phyloP scores from a whole-genome alignment of 1,140 invertebrate species.

The Linepithema humile region DNA sequence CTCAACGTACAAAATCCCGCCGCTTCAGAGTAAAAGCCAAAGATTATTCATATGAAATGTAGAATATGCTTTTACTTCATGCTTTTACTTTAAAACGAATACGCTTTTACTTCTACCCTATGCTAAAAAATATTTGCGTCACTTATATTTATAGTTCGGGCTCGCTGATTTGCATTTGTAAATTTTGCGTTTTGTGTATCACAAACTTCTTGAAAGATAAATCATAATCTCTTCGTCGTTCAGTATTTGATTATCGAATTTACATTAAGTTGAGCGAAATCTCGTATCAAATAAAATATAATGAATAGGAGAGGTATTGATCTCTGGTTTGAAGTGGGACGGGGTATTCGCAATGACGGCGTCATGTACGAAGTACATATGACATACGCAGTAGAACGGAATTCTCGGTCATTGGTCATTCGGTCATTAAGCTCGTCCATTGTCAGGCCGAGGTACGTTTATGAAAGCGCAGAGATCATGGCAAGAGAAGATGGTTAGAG shows the following conservation, averaged over 20 bases:
- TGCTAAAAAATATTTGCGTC: background rate
- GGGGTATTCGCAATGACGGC: background rate
- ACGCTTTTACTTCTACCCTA: background rate
- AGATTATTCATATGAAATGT: background rate
- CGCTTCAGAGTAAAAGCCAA: background rate
- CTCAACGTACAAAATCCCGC: background rate
- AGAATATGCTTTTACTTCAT: background rate
- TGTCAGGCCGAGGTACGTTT: slow-evolving; percentile 51
- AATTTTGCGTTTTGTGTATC: background rate
- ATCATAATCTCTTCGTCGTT: background rate
- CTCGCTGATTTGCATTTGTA: background rate
- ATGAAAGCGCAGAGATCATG: slow-evolving; percentile 47
- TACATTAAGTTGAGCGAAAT: background rate
- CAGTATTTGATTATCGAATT: background rate
- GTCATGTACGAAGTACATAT: background rate
- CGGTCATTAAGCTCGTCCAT: slow-evolving; percentile 57
- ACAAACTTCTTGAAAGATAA: background rate
- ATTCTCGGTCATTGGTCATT: slow-evolving; percentile 47
- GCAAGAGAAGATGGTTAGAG: slow-evolving; percentile 55
- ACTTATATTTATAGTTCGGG: background rate
- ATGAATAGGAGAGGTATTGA: background rate
- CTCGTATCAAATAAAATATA: background rate
- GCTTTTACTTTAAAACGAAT: background rate
- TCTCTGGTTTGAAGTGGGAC: too few relatives aligned
- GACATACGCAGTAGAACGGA: slow-evolving; percentile 42